These are phyloP conservation scores for Fragum whitleyi DNA, from an alignment of 2,888 invertebrate genomes.

Conservation along the genomic window DNA sequence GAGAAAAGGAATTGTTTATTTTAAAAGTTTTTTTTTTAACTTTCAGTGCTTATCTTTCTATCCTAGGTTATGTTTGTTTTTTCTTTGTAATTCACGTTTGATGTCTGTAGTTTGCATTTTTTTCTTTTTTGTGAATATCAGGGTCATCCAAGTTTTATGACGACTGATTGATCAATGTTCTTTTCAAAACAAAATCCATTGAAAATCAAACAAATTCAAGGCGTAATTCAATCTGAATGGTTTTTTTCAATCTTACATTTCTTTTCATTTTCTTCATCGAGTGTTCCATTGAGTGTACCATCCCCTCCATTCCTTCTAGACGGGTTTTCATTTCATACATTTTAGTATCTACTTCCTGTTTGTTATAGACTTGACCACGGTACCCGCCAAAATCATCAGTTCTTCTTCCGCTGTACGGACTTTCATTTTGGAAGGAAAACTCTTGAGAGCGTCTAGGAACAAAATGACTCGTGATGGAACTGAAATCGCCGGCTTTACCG, in stretches of 20 bases:
- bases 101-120: too few species aligned
- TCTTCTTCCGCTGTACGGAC: constrained; percentile 14
- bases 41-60: too few species aligned
- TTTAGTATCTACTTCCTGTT: constrained; percentile 64
- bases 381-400: constrained; percentile 38
- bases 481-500: constrained; percentile 83
- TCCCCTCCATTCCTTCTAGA: constrained; percentile 87
- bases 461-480: constrained; percentile 83
- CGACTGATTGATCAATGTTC: too few species aligned
- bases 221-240: too few species aligned
- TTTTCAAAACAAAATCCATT: too few species aligned
- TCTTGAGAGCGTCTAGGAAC: constrained; percentile 72
- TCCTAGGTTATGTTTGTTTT: too few species aligned
- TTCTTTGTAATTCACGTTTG: too few species aligned
- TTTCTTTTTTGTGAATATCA: too few species aligned
- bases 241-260: constrained; percentile 85
- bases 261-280: constrained; percentile 87
- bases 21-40: too few species aligned
- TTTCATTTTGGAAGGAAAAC: constrained; percentile 72
- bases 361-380: constrained; percentile 57
- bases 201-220: too few species aligned
- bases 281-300: constrained; percentile 87
- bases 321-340: constrained; percentile 80
- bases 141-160: too few species aligned
- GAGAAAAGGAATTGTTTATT: too few species aligned